Percentiles rank a stretch among this genome's conserved stretches.
Evolutionary conservation across 2,113 vertebrate genomes (phyloP).

Genomic region (Pipa parva): DNA sequence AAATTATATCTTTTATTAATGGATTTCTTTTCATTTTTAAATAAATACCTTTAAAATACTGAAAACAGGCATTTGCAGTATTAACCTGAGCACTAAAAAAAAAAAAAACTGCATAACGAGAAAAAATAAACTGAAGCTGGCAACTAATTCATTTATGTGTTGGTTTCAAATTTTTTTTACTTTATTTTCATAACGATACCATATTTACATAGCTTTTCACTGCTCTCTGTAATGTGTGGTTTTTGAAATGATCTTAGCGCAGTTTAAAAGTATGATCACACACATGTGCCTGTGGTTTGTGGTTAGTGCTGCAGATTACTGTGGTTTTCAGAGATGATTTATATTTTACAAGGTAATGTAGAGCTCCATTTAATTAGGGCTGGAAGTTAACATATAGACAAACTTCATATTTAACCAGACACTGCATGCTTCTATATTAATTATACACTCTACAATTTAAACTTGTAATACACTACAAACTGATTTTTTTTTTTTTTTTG

Average conservation of each 20-base stretch:
- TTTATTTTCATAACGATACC: constrained; percentile 58
- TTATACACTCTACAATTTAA: not conserved
- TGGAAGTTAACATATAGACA: constrained; percentile 3
- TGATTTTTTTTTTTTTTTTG: not conserved
- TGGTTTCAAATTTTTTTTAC: constrained; percentile 49
- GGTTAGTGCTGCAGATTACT: constrained; percentile 66
- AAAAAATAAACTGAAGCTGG: not conserved
- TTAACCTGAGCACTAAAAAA: not conserved
- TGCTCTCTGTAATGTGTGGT: constrained; percentile 77
- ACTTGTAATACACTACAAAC: not conserved
- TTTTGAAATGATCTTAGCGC: constrained; percentile 71
- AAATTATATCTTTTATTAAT: too few relatives aligned
- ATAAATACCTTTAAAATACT: too few relatives aligned
- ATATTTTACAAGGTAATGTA: constrained; percentile 63
- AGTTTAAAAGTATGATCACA: constrained; percentile 72
- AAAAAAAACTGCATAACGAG: not conserved
- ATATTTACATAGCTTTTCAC: constrained; percentile 61
- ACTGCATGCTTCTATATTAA: not conserved
- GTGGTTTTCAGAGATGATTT: constrained; percentile 62
- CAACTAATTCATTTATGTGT: not conserved
- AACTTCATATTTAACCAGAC: constrained; percentile 3
- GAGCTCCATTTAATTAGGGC: constrained; percentile 71
- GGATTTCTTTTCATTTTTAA: too few relatives aligned
- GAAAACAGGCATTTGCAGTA: too few relatives aligned
- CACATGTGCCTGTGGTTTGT: constrained; percentile 73